Evolutionary conservation across 92 coral and sea anemone species (phyloP).

Genomic region (Porites divaricata): DNA sequence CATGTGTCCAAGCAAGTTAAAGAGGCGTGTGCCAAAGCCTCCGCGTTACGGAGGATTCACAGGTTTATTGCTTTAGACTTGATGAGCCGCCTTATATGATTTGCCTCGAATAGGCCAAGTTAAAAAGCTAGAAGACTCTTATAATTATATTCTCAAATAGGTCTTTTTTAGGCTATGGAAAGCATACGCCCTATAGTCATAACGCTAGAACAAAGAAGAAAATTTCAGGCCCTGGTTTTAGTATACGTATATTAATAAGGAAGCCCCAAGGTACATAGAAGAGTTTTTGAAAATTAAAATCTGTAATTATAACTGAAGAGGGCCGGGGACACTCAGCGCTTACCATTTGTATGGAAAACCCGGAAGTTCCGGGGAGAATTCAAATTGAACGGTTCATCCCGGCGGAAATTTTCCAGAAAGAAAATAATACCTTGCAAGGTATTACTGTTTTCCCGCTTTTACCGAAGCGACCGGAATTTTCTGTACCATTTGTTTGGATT

Average conservation of each 20-base stretch:
- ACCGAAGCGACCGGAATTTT: too few species aligned
- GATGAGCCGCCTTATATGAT: conserved; percentile 2
- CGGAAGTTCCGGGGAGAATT: too few species aligned
- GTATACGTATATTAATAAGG: neutral
- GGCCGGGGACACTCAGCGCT: too few species aligned
- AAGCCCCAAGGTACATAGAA: neutral
- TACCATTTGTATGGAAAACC: too few species aligned
- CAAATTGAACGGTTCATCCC: too few species aligned
- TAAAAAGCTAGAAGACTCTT: neutral
- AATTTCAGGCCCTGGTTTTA: conserved; percentile 23
- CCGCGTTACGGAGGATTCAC: neutral
- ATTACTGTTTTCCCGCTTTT: too few species aligned
- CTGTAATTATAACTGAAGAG: too few species aligned
- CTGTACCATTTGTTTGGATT: too few species aligned
- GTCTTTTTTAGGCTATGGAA: too few species aligned
- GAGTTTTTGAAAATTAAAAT: too few species aligned
- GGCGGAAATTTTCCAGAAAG: too few species aligned
- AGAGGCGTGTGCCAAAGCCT: conserved; percentile 11
- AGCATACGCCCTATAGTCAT: neutral
- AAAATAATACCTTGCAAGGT: too few species aligned
- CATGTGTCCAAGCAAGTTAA: neutral
- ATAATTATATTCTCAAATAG: neutral
- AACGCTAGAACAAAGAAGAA: conserved; percentile 24
- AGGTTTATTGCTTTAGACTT: conserved; percentile 8
- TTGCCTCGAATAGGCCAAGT: neutral